Evolutionary conservation across 2,888 invertebrate species (phyloP).

Genomic region (Empis livida): DNA sequence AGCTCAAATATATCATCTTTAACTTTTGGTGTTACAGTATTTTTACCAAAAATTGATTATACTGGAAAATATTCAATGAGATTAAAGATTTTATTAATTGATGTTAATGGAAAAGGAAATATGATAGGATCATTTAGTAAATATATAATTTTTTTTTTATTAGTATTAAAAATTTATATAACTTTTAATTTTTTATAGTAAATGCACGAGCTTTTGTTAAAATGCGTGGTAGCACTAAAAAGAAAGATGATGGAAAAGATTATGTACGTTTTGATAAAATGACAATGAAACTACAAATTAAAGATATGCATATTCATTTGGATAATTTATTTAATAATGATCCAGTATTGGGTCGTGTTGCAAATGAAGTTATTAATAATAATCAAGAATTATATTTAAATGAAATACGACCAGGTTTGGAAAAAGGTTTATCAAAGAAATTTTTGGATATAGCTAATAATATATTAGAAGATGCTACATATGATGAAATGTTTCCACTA

Average conservation of each 20-base stretch:
- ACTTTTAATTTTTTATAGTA: slow-evolving; percentile 18
- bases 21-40: slow-evolving; percentile 29
- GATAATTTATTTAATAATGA: slow-evolving; percentile 34
- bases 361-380: slow-evolving; percentile 32
- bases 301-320: slow-evolving; percentile 26
- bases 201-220: slow-evolving; percentile 30
- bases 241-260: slow-evolving; percentile 24
- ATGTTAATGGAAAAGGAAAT: slow-evolving; percentile 31
- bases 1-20: slow-evolving; percentile 29
- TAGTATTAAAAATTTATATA: background rate
- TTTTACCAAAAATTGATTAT: slow-evolving; percentile 30
- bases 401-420: slow-evolving; percentile 33
- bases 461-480: slow-evolving; percentile 29
- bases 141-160: slow-evolving; percentile 1
- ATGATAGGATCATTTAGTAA: slow-evolving; percentile 30
- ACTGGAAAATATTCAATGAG: slow-evolving; percentile 30
- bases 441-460: slow-evolving; percentile 33
- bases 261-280: slow-evolving; percentile 31
- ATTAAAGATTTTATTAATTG: slow-evolving; percentile 28
- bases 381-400: slow-evolving; percentile 31
- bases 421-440: slow-evolving; percentile 29
- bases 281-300: slow-evolving; percentile 28
- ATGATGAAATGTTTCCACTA: slow-evolving; percentile 36
- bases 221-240: slow-evolving; percentile 28
- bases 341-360: slow-evolving; percentile 29